A percentile compares a stretch with the other conserved stretches of the same genome.
phyloP scores from a whole-genome alignment of 2,888 invertebrate species.

The Elaeidobius kamerunicus region DNA sequence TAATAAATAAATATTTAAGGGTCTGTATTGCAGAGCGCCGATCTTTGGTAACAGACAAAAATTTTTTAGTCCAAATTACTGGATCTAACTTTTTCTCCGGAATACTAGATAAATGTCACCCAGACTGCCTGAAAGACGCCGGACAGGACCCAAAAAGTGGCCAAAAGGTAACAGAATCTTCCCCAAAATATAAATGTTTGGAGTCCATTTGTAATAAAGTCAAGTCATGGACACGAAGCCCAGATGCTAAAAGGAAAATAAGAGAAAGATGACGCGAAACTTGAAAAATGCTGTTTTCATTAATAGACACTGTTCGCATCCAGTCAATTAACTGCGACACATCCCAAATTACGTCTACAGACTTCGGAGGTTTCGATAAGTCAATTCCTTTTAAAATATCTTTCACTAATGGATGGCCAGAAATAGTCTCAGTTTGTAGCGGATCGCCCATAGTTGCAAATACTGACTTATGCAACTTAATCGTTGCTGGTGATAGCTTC shows the following conservation, averaged over 20 bases:
- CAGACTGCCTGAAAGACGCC: constrained; percentile 3
- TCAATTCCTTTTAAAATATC: not conserved
- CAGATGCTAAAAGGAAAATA: not conserved
- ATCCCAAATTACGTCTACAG: constrained; percentile 10
- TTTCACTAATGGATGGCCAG: not conserved
- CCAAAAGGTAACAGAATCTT: constrained; percentile 5
- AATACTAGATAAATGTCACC: not conserved
- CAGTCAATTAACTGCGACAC: constrained; percentile 10
- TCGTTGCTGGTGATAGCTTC: not conserved
- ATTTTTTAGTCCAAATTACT: constrained; percentile 5
- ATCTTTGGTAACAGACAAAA: not conserved
- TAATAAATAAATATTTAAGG: constrained; percentile 8
- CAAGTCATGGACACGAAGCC: not conserved
- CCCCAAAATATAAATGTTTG: not conserved
- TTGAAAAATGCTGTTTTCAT: constrained; percentile 1
- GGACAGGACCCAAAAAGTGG: constrained; percentile 3
- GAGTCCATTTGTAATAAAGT: not conserved
- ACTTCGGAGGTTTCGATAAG: not conserved
- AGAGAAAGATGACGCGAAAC: not conserved
- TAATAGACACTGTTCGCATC: not conserved
- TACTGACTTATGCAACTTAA: not conserved
- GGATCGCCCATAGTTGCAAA: not conserved
- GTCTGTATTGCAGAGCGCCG: not conserved
- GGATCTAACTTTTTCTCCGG: constrained; percentile 1
- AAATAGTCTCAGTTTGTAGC: not conserved